phyloP scores from a whole-genome alignment of 2,888 invertebrate genomes.

The Parthenolecanium corni region DNA sequence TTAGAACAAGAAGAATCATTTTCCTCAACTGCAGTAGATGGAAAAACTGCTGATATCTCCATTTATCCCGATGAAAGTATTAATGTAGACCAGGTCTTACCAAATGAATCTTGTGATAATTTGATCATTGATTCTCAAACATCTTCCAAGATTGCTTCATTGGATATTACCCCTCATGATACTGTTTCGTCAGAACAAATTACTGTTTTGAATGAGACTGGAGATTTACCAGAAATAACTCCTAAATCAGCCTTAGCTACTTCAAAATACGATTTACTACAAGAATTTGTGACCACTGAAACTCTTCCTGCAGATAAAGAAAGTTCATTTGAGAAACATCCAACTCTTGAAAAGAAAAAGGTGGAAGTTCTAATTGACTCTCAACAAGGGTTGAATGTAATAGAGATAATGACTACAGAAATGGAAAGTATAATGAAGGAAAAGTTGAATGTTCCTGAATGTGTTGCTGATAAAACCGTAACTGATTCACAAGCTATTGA shows the following conservation, averaged over 20 bases:
- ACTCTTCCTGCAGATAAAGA: conserved; percentile 49
- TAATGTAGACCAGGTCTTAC: conserved; percentile 18
- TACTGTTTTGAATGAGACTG: conserved; percentile 40
- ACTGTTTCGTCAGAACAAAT: conserved; percentile 46
- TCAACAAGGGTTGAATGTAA: conserved; percentile 38
- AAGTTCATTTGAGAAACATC: conserved; percentile 35
- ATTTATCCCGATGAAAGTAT: conserved; percentile 38
- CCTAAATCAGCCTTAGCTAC: conserved; percentile 41
- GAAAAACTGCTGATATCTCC: conserved; percentile 36
- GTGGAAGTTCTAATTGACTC: conserved; percentile 35
- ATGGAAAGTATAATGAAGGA: conserved; percentile 40
- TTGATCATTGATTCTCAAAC: conserved; percentile 36
- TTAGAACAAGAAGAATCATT: conserved; percentile 38
- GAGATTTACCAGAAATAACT: conserved; percentile 35
- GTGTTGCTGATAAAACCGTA: conserved; percentile 5
- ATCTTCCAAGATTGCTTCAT: conserved; percentile 39
- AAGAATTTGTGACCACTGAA: conserved; percentile 46
- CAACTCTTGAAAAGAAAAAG: conserved; percentile 34
- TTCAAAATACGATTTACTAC: conserved; percentile 44
- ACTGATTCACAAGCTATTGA: conserved; percentile 25
- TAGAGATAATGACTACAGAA: conserved; percentile 41
- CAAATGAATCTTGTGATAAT: conserved; percentile 19
- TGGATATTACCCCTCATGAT: conserved; percentile 42
- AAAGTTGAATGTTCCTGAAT: conserved; percentile 30
- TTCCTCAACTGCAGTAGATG: conserved; percentile 35